Base-by-base conservation (phyloP, 2,113 vertebrate genomes). In the Aptenodytes forsteri region DNA sequence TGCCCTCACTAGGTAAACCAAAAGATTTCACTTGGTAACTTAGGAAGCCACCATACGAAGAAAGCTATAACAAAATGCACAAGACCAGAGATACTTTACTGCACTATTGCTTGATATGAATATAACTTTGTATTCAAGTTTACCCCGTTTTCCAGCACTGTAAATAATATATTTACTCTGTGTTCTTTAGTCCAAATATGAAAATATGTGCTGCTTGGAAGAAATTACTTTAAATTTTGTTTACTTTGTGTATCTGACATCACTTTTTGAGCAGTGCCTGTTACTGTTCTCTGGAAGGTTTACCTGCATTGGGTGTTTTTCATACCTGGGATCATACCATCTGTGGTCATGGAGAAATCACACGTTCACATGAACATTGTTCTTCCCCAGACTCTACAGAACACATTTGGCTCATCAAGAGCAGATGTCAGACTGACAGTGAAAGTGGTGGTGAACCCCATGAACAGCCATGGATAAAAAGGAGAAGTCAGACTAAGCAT, bases 1-100 rank as follows among this genome's bases (percentile, higher is more conserved):
- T 99, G 34, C 99, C 99, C 96, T 99, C 99, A 16, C 97, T 98
- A 75, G 99, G 99, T 77, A 99, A 98, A 32, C 99, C 99, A 76
- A 99, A 99, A 17, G 99, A 99, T 97, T 99, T 99, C 87, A 98
- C 95, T 94, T 99, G 99, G 92, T 99, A 99, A 46, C 98, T 99
- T 50, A 99, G 98, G 97, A 98, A 99, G 66, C 99, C 99, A 15
- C 99, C 99, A 7, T 99, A 99, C 1, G 99, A 99, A n/a, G 99
- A 99, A 95, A 99, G 98, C 99, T 99, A 80, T 64, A 97, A 97
- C 9, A 52, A 87, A 89, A 96, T 5, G 3, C 58, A 93, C 7
- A 89, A 82, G 36, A 50, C 49, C 38, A 91, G 56, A 87, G 44
- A 55, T 44, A 75, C 9, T n/a, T 83, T 38, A 93, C 13, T 44